Evolutionary conservation across 2,797 vertebrate genomes (phyloP), one percentile per base, ranked within the genome.

Genomic region (Coregonus suidteri): DNA sequence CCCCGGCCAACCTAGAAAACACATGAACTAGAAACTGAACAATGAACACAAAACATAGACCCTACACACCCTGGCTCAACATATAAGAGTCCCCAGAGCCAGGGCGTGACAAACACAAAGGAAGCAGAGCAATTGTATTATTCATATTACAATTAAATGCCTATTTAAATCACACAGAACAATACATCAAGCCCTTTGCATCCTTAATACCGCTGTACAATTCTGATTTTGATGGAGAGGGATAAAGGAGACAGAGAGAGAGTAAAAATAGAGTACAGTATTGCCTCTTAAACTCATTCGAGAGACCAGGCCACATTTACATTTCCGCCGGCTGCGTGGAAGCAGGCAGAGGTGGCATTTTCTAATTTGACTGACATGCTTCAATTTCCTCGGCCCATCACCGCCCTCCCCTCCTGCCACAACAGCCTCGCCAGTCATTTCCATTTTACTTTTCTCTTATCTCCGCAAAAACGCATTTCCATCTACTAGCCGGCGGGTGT

Each of bases 361-460:
- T 91, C 84, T 90, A 90, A 90, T 93, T 92, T 93, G 90, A 91
- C 90, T 92, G 90, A 92, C 92, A 93, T 88, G 90, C 90, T 93
- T 94, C 92, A 93, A 91, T 93, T 93, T 93, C 83, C 89, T 71
- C 59, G 73, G 74, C 71, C 89, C 89, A 89, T 91, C 90, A 88
- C 75, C 75, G 6, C 77, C 9, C 77, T 83, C 85, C 83, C 79
- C 25, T 75, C 71, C 86, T 74, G 76, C 88, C 87, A 91, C 88
- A 90, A 88, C 89, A 90, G 90, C 85, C 84, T 87, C 47, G 75
- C 83, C 35, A 91, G 84, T 92, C 89, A 93, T 93, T 93, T 94
- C 92, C 91, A 93, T 93, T 93, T 92, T 90, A 94, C 93, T 92
- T 93, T 92, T 93, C 90, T 92, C 90, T 94, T 94, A 94, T 94